Evolutionary conservation across 2,888 invertebrate species (phyloP).

Genomic region (Caenorhabditis virilis): DNA sequence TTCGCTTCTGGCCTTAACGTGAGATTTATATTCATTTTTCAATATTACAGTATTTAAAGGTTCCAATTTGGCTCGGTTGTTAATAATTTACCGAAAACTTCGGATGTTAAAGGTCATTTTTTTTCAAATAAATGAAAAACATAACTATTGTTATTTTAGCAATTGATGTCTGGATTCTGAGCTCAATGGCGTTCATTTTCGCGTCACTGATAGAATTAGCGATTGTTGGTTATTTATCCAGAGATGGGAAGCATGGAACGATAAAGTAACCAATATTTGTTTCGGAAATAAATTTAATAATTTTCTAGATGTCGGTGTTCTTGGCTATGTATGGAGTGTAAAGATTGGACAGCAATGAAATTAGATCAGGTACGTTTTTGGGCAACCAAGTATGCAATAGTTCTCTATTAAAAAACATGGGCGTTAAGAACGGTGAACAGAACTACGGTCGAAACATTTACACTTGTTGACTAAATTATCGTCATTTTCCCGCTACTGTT

Average conservation of each 20-base stretch:
- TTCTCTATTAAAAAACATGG: too few relatives aligned
- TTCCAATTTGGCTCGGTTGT: constrained; percentile 68
- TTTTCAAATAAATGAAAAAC: neutral
- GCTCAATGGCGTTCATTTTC: constrained; percentile 68
- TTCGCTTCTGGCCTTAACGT: constrained; percentile 61
- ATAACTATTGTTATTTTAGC: constrained; percentile 37
- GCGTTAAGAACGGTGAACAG: too few relatives aligned
- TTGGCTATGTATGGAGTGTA: constrained; percentile 66
- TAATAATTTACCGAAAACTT: constrained; percentile 67
- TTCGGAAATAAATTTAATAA: constrained; percentile 5
- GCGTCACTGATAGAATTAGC: constrained; percentile 67
- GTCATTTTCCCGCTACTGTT: neutral
- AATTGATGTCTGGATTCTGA: constrained; percentile 68
- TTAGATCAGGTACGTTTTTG: constrained; percentile 55
- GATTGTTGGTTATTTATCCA: constrained; percentile 63
- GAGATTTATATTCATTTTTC: constrained; percentile 2
- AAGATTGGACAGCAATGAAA: constrained; percentile 66
- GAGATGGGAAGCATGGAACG: constrained; percentile 48
- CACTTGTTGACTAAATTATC: too few relatives aligned
- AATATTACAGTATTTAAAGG: constrained; percentile 24
- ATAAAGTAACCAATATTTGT: constrained; percentile 41
- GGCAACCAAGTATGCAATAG: too few relatives aligned
- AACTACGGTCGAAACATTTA: too few relatives aligned
- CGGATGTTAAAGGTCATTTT: constrained; percentile 61
- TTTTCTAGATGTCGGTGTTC: constrained; percentile 61